Evolutionary conservation across 1,140 invertebrate species (phyloP), one percentile per base, ranked within the genome.

Genomic region (Pomacea maculata): DNA sequence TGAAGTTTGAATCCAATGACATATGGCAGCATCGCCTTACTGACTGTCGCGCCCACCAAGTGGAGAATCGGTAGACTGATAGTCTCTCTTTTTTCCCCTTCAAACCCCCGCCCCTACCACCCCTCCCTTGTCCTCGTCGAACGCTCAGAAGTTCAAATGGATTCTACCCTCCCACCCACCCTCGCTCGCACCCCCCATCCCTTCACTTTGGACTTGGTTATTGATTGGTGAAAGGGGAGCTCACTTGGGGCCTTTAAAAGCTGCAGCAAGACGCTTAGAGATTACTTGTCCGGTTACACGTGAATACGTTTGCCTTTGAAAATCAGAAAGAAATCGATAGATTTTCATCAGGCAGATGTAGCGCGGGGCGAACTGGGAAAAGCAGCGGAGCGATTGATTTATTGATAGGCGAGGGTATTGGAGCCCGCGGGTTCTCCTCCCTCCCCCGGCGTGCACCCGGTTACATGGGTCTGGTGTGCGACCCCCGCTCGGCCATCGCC

Each of bases 11-110:
- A 80, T 75, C 79, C 71, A 77, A 64, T 80, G 79, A 81, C 79
- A 83, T 83, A 83, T 81, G 79, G 82, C 78, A 80, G 25, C 70
- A 79, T 80, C 82, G 34, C 75, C 57, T 61, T 61, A 61, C 11
- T 17, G 57, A 61, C 57, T 61, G 11, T 61, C 57, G 57, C 34
- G 57, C 15, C 57, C 57, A 61, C 57, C 11, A 61, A 61, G 57
- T 61, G 57, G 57, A 61, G 57, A 14, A 61, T 61, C 57, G 57
- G 57, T 61, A 61, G 57, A 61, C 57, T 61, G 57, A 61, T 61
- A 61, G 57, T 61, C 15, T 61, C 57, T 11, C 15, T 61, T 17
- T 61, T 14, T 14, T 61, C 57, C 57, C 9, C 4, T 8, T 61
- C 55, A 11, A 61, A 1, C 57, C 57, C 0, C 57, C 57, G 1